Conservation (phyloP, 1,140 invertebrate genomes). For the Prorops nasuta region DNA sequence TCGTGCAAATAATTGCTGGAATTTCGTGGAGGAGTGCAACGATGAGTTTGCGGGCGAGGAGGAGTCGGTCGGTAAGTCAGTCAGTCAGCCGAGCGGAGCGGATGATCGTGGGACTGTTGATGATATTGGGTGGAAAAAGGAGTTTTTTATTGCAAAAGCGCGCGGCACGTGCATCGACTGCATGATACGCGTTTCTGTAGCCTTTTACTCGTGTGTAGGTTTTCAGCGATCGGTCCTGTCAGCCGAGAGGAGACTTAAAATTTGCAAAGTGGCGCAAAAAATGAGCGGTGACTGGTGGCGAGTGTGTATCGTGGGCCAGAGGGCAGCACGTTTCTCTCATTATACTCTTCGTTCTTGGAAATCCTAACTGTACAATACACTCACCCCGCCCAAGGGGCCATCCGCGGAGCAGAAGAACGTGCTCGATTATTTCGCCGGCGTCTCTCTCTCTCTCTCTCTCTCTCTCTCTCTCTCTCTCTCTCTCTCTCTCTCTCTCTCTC, state of each 20-base stretch:
- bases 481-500: not conserved
- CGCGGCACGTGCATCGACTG: too few species aligned
- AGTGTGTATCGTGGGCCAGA: slow-evolving; percentile 29
- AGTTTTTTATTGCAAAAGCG: too few species aligned
- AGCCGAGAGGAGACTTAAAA: too few species aligned
- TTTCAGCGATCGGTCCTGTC: too few species aligned
- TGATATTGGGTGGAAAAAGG: too few species aligned
- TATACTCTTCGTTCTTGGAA: slow-evolving; percentile 37
- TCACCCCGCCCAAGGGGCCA: slow-evolving; percentile 38
- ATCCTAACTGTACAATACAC: slow-evolving; percentile 43
- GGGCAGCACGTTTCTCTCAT: slow-evolving; percentile 47
- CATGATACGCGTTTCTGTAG: too few species aligned
- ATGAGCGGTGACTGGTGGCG: slow-evolving; percentile 17
- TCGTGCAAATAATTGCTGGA: slow-evolving; percentile 31
- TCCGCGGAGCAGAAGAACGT: slow-evolving; percentile 27
- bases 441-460: not conserved
- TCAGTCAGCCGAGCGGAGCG: slow-evolving; percentile 26
- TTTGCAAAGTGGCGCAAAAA: too few species aligned
- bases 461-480: not conserved
- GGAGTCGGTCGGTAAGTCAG: slow-evolving; percentile 26
- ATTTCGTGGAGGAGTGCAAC: too few species aligned
- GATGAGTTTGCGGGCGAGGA: slow-evolving; percentile 9
- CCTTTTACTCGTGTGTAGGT: too few species aligned
- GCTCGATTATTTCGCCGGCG: slow-evolving; percentile 27
- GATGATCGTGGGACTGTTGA: too few species aligned